phyloP scores from a whole-genome alignment of 1,140 invertebrate species.

The Lineus longissimus region DNA sequence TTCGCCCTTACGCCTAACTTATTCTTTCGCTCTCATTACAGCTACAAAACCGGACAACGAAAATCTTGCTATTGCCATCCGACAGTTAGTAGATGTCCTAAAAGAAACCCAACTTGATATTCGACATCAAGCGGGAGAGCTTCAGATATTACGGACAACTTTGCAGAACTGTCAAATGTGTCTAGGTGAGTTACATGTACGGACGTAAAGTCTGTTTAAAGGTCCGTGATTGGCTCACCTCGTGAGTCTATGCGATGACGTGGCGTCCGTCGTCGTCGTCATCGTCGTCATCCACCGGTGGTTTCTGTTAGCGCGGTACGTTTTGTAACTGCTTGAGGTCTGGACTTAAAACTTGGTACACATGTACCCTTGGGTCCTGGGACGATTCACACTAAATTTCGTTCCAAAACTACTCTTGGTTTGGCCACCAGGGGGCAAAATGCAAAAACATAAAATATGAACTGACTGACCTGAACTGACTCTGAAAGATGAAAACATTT shows the following conservation, averaged over 20 bases:
- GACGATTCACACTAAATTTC: no score
- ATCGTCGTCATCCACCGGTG: background rate
- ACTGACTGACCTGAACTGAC: background rate
- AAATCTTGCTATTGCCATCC: conserved; percentile 1
- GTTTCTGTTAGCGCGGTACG: background rate
- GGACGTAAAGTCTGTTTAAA: background rate
- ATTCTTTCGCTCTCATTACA: no score
- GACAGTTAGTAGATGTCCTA: background rate
- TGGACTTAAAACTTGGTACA: no score
- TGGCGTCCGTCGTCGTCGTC: no score
- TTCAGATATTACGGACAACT: background rate
- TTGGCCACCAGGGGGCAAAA: no score
- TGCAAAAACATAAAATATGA: no score
- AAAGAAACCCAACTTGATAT: conserved; percentile 1
- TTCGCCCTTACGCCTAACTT: no score
- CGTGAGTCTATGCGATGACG: no score
- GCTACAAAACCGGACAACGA: background rate
- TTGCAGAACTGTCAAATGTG: conserved; percentile 1
- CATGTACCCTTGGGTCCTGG: no score
- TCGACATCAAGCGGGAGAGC: background rate
- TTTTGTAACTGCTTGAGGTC: background rate
- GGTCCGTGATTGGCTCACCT: background rate
- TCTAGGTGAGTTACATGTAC: background rate
- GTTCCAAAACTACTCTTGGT: no score
- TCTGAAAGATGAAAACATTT: no score